A percentile compares a stretch with the other conserved stretches of the same genome.
Conservation (phyloP, 2,888 invertebrate genomes). For the Caenorhabditis plicata region DNA sequence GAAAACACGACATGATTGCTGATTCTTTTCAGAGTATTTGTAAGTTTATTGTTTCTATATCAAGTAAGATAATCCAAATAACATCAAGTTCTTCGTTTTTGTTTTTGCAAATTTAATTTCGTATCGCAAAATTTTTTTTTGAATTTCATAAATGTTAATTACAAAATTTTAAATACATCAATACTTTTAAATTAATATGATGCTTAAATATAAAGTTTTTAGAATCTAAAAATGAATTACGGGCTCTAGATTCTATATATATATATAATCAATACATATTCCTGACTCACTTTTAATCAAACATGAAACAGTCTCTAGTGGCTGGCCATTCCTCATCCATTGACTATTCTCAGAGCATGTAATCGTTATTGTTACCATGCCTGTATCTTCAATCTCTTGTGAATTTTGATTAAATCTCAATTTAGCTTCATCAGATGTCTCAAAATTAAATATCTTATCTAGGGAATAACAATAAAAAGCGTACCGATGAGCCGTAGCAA, state of each 20-base stretch:
- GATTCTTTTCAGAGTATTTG: no score
- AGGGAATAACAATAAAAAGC: not conserved
- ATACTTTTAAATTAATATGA: no score
- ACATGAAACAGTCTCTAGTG: conserved; percentile 27
- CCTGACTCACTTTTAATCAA: conserved; percentile 4
- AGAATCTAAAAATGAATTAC: no score
- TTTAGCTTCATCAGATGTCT: conserved; percentile 18
- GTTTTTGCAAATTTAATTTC: no score
- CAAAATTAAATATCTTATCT: not conserved
- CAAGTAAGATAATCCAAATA: no score
- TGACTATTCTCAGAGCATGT: conserved; percentile 18
- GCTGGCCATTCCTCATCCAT: conserved; percentile 25
- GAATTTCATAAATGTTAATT: no score
- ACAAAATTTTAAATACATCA: no score
- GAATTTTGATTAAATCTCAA: conserved; percentile 18
- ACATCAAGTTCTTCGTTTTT: no score
- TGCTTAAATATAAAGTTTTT: no score
- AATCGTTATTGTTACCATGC: conserved; percentile 13
- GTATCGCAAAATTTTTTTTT: no score
- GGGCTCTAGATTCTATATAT: not conserved
- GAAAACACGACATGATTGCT: no score
- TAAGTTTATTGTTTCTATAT: no score
- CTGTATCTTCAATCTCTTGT: conserved; percentile 11
- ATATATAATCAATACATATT: not conserved
- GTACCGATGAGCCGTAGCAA: conserved; percentile 17